Evolutionary conservation across 2,888 invertebrate species (phyloP), one percentile per base, ranked within the genome.

Genomic region (Vandiemenella viatica): DNA sequence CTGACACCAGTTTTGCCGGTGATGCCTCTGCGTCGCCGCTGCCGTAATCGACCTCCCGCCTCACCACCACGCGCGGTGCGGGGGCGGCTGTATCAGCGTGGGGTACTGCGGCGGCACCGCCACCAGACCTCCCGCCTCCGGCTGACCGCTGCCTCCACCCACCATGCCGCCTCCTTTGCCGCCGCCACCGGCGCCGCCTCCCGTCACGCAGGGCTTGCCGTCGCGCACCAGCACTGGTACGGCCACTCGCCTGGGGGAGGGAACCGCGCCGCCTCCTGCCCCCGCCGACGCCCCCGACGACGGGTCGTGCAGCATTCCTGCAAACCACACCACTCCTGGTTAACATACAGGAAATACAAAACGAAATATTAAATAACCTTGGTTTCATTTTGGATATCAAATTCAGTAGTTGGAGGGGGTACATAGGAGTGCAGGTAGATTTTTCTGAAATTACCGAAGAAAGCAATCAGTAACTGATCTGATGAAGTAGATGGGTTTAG

Each of bases 181-280:
- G 40, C 60, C 54, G 62, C 64, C 58, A 61, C 68, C 55, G 1
- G 13, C 62, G 60, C 69, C 65, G 61, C 68, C 69, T 26, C 66
- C 66, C 23, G 81, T 81, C 58, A 80, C 77, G 63, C 88, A 88
- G 0, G 85, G 89, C 68, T 87, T 95, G 44, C 93, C 93, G 71
- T 95, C 93, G 70, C 92, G 91, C 59, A 95, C 93, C 62, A 95
- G 73, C 51, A 95, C 93, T 46, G 93, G 95, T 44, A 61, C 61
- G 48, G 56, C 50, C 23, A 50, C 50, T 19, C 50, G 22, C 5
- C 50, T 20, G 10, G 50, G 50, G 0, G 92, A 90, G 40, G 85
- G 82, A 59, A 83, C 63, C 0, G 37, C 48, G 43, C 19, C 46
- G 41, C 4, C 50, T 48, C 3, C 43, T 40, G 45, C 55, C 55